A percentile compares a stretch with the other conserved stretches of the same genome.
Conservation (phyloP, 1,140 invertebrate species). For the Melanaphis sacchari region DNA sequence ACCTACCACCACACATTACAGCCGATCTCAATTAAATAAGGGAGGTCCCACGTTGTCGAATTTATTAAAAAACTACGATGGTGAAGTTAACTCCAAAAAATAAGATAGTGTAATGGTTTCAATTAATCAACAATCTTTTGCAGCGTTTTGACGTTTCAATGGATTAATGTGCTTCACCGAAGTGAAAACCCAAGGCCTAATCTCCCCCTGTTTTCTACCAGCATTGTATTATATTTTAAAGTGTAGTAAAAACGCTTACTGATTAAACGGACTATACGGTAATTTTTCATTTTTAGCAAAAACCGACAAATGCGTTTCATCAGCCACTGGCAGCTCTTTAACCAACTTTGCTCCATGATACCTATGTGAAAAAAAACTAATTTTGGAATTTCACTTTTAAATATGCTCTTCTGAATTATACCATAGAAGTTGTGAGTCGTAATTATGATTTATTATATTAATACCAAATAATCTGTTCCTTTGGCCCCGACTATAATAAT, state of each 20-base stretch:
- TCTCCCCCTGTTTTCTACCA: background rate
- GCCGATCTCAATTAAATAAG: conserved; percentile 25
- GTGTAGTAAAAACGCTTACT: conserved; percentile 37
- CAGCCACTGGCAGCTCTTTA: background rate
- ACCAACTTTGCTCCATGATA: background rate
- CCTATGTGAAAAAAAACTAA: background rate
- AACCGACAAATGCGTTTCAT: conserved; percentile 40
- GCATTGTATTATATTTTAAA: conserved; percentile 21
- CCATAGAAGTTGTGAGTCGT: background rate
- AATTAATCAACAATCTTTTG: conserved; percentile 53
- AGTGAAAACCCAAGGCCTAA: conserved; percentile 41
- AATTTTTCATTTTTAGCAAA: conserved; percentile 51
- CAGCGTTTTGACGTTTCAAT: conserved; percentile 54
- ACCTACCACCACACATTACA: background rate
- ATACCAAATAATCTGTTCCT: background rate
- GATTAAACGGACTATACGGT: conserved; percentile 32
- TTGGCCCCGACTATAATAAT: background rate
- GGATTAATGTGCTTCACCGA: conserved; percentile 46
- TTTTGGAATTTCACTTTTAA: background rate
- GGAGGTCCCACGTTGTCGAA: background rate
- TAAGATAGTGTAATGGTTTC: conserved; percentile 51
- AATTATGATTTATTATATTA: conserved; percentile 1
- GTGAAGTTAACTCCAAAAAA: conserved; percentile 2
- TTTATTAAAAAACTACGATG: conserved; percentile 10
- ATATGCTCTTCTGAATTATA: background rate